Percentiles rank a stretch among this genome's conserved stretches.
Evolutionary conservation across 2,113 vertebrate species (phyloP).

Genomic region (Lipophrys pholis): DNA sequence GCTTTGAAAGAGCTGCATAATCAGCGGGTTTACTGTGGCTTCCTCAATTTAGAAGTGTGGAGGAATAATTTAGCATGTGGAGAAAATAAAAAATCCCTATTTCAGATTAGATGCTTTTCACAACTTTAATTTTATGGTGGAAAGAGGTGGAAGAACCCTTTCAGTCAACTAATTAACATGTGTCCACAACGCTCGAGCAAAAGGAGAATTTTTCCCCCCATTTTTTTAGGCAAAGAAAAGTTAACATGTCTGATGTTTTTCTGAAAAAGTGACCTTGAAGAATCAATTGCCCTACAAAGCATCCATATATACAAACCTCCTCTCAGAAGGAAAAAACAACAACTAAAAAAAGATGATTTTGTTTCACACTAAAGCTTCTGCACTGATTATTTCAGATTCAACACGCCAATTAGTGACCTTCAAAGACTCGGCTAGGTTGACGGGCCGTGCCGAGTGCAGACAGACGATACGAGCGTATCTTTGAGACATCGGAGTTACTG

Average conservation of each 20-base stretch:
- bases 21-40: background rate
- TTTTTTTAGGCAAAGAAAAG: background rate
- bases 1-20: background rate
- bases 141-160: background rate
- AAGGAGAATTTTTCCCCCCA: background rate
- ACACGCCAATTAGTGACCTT: background rate
- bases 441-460: too few species aligned
- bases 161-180: background rate
- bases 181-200: background rate
- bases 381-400: background rate
- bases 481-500: too few species aligned
- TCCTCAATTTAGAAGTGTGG: background rate
- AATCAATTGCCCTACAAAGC: too few species aligned
- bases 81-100: background rate
- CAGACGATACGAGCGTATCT: too few species aligned
- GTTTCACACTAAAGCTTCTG: background rate
- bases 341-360: too few species aligned
- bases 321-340: too few species aligned
- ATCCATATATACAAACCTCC: too few species aligned
- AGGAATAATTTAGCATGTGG: background rate
- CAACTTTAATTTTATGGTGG: background rate
- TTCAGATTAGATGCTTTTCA: too few species aligned
- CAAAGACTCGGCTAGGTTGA: background rate
- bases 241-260: too few species aligned
- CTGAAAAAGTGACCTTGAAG: too few species aligned